Evolutionary conservation across 2,797 vertebrate species (phyloP).

Genomic region (Trichosurus vulpecula): DNA sequence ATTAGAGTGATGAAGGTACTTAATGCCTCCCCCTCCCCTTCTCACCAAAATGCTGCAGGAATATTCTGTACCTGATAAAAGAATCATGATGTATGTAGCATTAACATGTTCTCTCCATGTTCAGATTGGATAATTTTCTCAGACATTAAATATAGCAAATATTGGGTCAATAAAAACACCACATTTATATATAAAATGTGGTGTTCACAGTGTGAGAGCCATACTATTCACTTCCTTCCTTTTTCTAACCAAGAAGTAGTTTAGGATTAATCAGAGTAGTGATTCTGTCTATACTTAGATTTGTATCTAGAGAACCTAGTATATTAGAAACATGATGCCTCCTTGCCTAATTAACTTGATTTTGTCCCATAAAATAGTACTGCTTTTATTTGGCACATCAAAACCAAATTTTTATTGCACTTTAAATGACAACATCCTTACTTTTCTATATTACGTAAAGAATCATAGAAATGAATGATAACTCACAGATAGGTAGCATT

Average conservation of each 20-base stretch:
- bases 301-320: neutral
- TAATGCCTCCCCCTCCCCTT: neutral
- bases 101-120: neutral
- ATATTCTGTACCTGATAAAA: neutral
- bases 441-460: neutral
- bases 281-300: neutral
- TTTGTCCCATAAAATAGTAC: neutral
- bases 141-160: constrained; percentile 1
- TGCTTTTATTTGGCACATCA: neutral
- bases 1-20: neutral
- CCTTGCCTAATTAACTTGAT: neutral
- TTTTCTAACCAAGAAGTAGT: constrained; percentile 2
- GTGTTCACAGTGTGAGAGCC: constrained; percentile 19
- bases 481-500: neutral
- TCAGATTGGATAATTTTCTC: neutral
- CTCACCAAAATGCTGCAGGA: neutral
- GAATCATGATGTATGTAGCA: neutral
- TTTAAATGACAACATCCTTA: neutral
- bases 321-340: neutral
- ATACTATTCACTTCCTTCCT: neutral
- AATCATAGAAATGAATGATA: neutral
- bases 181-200: neutral
- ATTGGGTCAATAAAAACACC: neutral
- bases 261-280: neutral
- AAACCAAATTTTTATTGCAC: neutral